Conservation (phyloP, 2,797 vertebrate genomes). For the Galaxias olidus region DNA sequence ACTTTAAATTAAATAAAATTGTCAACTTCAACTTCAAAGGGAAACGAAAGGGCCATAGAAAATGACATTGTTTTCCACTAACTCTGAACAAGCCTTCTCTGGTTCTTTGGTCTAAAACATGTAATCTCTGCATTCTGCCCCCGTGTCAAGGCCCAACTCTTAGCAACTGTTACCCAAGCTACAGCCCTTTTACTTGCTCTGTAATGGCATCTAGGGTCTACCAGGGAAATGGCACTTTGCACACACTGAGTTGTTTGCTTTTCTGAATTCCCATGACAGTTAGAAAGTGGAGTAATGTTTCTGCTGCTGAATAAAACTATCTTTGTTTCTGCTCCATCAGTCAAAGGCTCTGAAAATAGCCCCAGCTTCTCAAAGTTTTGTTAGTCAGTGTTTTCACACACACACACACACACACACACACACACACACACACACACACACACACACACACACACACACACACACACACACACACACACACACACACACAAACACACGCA, state of each 20-base stretch:
- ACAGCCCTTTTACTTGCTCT: conserved; percentile 73
- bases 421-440: no score
- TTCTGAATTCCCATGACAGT: conserved; percentile 79
- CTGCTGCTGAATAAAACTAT: conserved; percentile 67
- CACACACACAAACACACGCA: no score
- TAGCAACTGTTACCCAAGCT: conserved; percentile 77
- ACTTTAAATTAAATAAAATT: no score
- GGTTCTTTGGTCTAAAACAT: conserved; percentile 43
- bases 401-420: no score
- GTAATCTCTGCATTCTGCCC: conserved; percentile 61
- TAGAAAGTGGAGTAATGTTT: conserved; percentile 75
- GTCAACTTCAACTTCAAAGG: not conserved
- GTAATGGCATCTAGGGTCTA: conserved; percentile 76
- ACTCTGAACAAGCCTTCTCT: conserved; percentile 41
- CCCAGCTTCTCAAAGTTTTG: conserved; percentile 71
- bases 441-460: no score
- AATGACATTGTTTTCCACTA: conserved; percentile 45
- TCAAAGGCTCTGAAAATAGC: conserved; percentile 77
- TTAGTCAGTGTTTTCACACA: conserved; percentile 70
- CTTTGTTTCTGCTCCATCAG: conserved; percentile 71
- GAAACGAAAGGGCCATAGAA: conserved; percentile 28
- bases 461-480: no score
- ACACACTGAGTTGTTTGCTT: conserved; percentile 81
- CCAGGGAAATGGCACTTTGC: conserved; percentile 68
- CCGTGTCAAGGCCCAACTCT: conserved; percentile 65